Base-by-base conservation (phyloP, 1,140 invertebrate genomes). In the Thaumetopoea pityocampa region DNA sequence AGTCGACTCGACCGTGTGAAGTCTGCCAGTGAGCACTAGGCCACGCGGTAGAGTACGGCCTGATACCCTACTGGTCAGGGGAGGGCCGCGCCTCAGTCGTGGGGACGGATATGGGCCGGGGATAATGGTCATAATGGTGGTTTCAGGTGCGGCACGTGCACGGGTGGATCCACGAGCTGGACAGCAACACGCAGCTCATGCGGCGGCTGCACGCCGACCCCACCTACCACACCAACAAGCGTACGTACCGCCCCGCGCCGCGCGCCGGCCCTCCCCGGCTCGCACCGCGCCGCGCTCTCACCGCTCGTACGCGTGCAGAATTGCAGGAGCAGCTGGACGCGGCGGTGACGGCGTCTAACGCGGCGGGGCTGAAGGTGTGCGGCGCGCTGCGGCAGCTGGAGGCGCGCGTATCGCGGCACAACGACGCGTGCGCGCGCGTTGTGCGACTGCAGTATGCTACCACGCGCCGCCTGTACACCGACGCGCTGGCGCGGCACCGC, bases 401-500 rank as follows among this genome's bases (percentile, higher is more conserved):
- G 48, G 58, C 43, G 27, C 66, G 65, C 12, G 57, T 44, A 30
- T 62, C 33, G 44, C 38, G 36, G 47, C 73, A 52, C 47, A 65
- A 33, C 37, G 83, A 32, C 56, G 66, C 47, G 55, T 70, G 43
- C 38, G 50, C 52, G 5, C 74, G 88, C 60, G 85, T 89, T 37
- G 77, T 79, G 38, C 42, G 63, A 2, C 62, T 89, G 45, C 88
- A 89, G 63, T 86, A 86, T 51, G 67, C 61, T 55, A 85, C 61
- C 70, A 86, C 60, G 72, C 79, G 63, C 12, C 68, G 73, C 42
- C 60, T 81, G 20, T 88, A 85, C 57, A 65, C 79, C 3, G 85
- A 86, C 34, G 89, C 92, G 41, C 92, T 95, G 87, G 88, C 89
- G 30, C 88, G 91, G 47, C 94, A 95, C 68, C 92, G 93, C 67